Percentiles rank a stretch among this genome's conserved stretches.
These are phyloP conservation scores for Drosophila repleta DNA, from an alignment of 1,140 invertebrate species.

Conservation along the genomic window DNA sequence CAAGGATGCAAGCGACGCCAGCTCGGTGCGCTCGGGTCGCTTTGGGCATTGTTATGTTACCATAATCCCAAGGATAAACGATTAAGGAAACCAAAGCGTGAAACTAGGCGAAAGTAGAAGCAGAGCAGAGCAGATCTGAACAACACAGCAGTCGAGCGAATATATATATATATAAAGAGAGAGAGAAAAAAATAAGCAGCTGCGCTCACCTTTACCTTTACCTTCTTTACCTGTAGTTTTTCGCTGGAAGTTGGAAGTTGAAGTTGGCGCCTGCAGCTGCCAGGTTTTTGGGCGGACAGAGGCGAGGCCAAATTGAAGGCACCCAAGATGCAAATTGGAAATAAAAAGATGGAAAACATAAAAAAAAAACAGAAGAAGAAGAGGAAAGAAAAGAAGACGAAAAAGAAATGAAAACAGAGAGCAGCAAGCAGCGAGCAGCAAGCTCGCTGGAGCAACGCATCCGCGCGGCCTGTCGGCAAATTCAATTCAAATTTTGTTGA, in stretches of 20 bases:
- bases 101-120: constrained; percentile 56
- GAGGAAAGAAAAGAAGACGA: not conserved
- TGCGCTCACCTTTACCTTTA: constrained; percentile 17
- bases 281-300: constrained; percentile 19
- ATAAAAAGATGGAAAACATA: constrained; percentile 14
- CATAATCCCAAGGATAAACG: constrained; percentile 61
- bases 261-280: constrained; percentile 61
- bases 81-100: constrained; percentile 71
- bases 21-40: constrained; percentile 47
- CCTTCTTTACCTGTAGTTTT: constrained; percentile 19
- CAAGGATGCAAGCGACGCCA: constrained; percentile 48
- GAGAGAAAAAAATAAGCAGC: not conserved
- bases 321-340: constrained; percentile 65
- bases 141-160: not conserved
- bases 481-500: constrained; percentile 81
- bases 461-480: constrained; percentile 70
- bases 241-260: constrained; percentile 51
- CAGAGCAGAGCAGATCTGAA: not conserved
- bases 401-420: constrained; percentile 5
- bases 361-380: constrained; percentile 7
- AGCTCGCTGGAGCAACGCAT: constrained; percentile 43
- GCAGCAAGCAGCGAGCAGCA: too few species aligned
- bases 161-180: not conserved
- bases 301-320: constrained; percentile 46
- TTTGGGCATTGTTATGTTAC: constrained; percentile 73